Evolutionary conservation across 2,113 vertebrate species (phyloP).

Genomic region (Sphyrna mokarran): DNA sequence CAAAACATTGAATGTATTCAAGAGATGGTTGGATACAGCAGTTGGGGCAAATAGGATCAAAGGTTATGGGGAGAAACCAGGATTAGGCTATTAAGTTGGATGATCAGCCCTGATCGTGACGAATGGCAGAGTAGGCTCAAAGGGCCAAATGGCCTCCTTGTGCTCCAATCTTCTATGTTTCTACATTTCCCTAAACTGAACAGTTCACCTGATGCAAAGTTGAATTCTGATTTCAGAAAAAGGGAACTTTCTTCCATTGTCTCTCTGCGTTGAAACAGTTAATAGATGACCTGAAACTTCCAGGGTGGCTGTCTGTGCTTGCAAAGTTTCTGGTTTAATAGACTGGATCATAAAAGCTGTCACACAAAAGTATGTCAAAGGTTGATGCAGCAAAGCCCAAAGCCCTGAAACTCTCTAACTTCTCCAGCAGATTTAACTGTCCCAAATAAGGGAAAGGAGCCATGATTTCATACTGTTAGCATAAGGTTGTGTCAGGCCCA

Average conservation of each 20-base stretch:
- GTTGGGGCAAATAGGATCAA: too few relatives aligned
- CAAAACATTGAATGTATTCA: too few relatives aligned
- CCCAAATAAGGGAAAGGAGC: background rate
- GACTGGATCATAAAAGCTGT: background rate
- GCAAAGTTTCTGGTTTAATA: background rate
- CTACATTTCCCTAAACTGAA: background rate
- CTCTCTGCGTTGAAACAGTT: background rate
- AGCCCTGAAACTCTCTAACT: background rate
- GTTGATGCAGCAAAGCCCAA: background rate
- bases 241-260: background rate
- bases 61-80: too few relatives aligned
- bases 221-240: background rate
- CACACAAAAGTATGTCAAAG: background rate
- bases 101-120: too few relatives aligned
- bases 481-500: background rate
- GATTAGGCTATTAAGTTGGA: too few relatives aligned
- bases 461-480: background rate
- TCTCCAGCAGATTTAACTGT: background rate
- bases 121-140: too few relatives aligned
- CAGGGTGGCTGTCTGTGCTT: background rate
- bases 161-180: too few relatives aligned
- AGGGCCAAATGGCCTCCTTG: too few relatives aligned
- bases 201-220: background rate
- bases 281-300: background rate
- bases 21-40: too few relatives aligned